Evolutionary conservation across 2,797 vertebrate genomes (phyloP).

Genomic region (Odontamblyopus lacepedii): DNA sequence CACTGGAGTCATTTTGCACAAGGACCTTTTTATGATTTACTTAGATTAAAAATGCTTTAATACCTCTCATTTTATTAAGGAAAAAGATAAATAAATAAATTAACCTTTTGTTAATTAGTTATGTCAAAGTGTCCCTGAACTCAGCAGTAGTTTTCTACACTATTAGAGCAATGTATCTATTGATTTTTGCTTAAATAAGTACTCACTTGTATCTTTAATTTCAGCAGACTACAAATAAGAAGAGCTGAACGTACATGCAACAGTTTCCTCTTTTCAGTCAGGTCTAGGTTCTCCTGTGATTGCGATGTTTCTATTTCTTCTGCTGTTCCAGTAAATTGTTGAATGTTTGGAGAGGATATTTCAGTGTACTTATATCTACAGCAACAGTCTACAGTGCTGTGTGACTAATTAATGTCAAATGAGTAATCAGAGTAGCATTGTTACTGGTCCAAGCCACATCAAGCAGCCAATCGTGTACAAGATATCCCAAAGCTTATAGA

Average conservation of each 20-base stretch:
- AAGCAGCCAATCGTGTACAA: too few relatives aligned
- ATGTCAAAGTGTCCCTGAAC: not conserved
- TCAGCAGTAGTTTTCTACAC: not conserved
- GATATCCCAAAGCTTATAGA: too few relatives aligned
- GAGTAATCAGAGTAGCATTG: too few relatives aligned
- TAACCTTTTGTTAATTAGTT: too few relatives aligned
- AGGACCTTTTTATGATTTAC: too few relatives aligned
- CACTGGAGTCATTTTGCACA: too few relatives aligned
- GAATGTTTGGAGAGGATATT: conserved; percentile 11
- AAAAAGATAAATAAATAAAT: too few relatives aligned
- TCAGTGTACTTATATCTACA: conserved; percentile 16
- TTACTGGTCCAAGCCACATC: too few relatives aligned
- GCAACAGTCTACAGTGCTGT: conserved; percentile 13
- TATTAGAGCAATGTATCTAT: not conserved
- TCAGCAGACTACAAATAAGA: not conserved
- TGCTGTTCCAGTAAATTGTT: conserved; percentile 3
- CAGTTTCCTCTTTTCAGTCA: conserved; percentile 4
- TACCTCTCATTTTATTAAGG: too few relatives aligned
- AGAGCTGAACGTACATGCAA: not conserved
- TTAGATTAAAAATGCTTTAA: too few relatives aligned
- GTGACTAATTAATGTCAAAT: too few relatives aligned
- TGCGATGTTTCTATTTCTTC: conserved; percentile 8
- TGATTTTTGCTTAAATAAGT: not conserved
- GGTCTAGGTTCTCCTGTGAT: not conserved
- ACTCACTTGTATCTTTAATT: not conserved